A percentile compares a stretch with the other conserved stretches of the same genome.
These are phyloP conservation scores for Podabrus alpinus DNA, from an alignment of 2,888 invertebrate genomes.

Conservation along the genomic window DNA sequence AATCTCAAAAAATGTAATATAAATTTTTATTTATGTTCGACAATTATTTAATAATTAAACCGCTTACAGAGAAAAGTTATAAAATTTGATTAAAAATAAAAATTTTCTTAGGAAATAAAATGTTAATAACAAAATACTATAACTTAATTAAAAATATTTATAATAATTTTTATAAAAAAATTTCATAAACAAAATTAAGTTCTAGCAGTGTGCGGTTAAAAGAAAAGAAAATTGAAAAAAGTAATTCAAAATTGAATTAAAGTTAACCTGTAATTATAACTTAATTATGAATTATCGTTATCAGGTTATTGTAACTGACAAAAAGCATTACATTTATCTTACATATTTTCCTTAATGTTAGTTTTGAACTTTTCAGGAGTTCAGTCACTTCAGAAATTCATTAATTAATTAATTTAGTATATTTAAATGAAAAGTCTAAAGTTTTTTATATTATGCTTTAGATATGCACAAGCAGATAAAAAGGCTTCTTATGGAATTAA, in stretches of 20 bases:
- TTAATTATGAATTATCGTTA: not conserved
- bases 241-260: not conserved
- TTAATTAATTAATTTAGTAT: not conserved
- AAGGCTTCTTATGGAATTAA: not conserved
- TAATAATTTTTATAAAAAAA: not conserved
- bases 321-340: not conserved
- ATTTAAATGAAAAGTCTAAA: not conserved
- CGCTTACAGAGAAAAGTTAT: not conserved
- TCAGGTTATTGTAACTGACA: not conserved
- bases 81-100: not conserved
- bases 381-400: not conserved
- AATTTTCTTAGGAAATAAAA: not conserved
- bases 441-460: not conserved
- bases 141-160: not conserved
- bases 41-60: not conserved
- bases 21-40: not conserved
- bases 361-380: not conserved
- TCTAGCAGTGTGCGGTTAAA: not conserved
- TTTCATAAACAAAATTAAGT: not conserved
- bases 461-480: not conserved
- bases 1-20: not conserved
- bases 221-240: not conserved
- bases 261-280: not conserved
- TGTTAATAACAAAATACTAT: not conserved
- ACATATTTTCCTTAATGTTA: not conserved